Evolutionary conservation across 2,888 invertebrate species (phyloP).

Genomic region (Meliscaeva auricollis): DNA sequence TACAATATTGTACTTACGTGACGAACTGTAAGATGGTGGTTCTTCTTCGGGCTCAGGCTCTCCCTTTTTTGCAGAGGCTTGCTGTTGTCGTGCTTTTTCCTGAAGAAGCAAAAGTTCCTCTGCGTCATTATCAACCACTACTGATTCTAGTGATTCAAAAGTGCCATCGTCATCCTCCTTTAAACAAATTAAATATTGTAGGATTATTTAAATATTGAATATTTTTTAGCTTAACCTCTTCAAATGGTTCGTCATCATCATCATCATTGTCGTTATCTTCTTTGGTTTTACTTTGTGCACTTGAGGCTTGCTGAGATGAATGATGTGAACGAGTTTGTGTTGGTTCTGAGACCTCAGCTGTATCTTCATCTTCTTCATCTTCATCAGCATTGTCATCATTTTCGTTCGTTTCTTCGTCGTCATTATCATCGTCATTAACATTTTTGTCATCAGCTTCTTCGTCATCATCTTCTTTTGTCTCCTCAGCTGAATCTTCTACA

Average conservation of each 20-base stretch:
- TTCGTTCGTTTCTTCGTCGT: conserved; percentile 77
- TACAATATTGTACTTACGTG: conserved; percentile 79
- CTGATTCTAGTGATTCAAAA: conserved; percentile 82
- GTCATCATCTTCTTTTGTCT: conserved; percentile 77
- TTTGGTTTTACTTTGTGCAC: conserved; percentile 45
- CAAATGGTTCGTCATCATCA: conserved; percentile 83
- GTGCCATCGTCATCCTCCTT: conserved; percentile 81
- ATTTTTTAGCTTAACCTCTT: conserved; percentile 82
- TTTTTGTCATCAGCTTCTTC: conserved; percentile 81
- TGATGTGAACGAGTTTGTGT: conserved; percentile 75
- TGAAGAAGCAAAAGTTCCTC: conserved; percentile 80
- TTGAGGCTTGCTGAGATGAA: conserved; percentile 75
- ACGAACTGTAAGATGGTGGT: conserved; percentile 80
- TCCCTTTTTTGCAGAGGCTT: conserved; percentile 77
- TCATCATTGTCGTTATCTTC: conserved; percentile 78
- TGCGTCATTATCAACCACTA: conserved; percentile 82
- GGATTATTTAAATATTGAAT: not conserved
- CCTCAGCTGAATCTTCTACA: conserved; percentile 79
- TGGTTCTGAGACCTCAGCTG: conserved; percentile 69
- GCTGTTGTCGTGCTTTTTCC: conserved; percentile 80
- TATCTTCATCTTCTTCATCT: conserved; percentile 78
- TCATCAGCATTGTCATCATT: conserved; percentile 77
- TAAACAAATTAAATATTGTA: not conserved
- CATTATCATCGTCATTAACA: conserved; percentile 74
- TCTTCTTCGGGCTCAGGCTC: conserved; percentile 77